phyloP scores from a whole-genome alignment of 2,113 vertebrate genomes.

The Callipepla squamata region DNA sequence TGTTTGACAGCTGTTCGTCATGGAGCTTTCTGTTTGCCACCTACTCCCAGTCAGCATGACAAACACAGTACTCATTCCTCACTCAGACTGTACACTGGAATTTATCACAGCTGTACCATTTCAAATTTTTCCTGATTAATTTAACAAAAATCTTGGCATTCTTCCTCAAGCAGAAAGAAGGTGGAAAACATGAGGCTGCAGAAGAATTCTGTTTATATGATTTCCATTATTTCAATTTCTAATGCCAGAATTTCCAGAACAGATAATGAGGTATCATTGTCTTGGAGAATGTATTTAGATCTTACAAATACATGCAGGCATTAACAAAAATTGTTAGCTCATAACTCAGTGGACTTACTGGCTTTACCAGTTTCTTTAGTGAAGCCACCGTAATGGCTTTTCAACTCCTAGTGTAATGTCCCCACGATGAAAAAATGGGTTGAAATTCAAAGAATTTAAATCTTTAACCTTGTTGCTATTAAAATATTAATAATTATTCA shows the following conservation, averaged over 20 bases:
- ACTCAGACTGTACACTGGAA: not conserved
- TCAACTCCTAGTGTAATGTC: not conserved
- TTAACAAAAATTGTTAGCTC: not conserved
- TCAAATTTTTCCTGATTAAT: not conserved
- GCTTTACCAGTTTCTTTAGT: not conserved
- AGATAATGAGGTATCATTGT: not conserved
- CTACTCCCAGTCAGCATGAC: not conserved
- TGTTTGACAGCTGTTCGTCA: not conserved
- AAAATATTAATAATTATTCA: not conserved
- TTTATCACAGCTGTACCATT: not conserved
- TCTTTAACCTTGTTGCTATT: not conserved
- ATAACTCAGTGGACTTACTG: not conserved
- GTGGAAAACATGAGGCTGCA: not conserved
- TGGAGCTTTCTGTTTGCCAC: not conserved
- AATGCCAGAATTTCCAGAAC: not conserved
- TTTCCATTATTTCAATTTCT: constrained; percentile 1
- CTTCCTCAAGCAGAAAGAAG: not conserved
- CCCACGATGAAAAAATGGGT: not conserved
- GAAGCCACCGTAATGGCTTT: not conserved
- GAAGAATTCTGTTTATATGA: not conserved
- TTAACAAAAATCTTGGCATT: not conserved
- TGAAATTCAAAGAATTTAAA: constrained; percentile 2
- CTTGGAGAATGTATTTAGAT: not conserved
- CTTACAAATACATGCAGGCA: not conserved
- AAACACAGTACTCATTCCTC: not conserved